Evolutionary conservation across 2,797 vertebrate species (phyloP).

Genomic region (Notolepis coatsorum): DNA sequence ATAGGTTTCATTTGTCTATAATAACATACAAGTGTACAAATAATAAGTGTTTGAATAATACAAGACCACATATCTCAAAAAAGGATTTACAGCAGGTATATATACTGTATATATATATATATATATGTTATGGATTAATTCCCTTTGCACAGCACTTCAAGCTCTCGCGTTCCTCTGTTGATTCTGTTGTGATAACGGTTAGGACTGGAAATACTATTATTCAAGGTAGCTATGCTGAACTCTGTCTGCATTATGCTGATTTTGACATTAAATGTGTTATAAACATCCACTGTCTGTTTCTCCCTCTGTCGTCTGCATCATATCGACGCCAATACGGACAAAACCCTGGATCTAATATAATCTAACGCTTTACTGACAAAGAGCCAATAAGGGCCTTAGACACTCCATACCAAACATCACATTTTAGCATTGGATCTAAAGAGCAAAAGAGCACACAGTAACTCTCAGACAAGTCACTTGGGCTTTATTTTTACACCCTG

Average conservation of each 20-base stretch:
- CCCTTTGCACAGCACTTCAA: constrained; percentile 43
- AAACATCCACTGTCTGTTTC: constrained; percentile 30
- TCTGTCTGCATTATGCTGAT: constrained; percentile 47
- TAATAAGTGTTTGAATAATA: no score
- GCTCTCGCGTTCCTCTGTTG: no score
- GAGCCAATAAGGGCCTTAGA: constrained; percentile 60
- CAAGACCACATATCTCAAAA: constrained; percentile 9
- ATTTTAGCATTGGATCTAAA: constrained; percentile 32
- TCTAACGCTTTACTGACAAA: constrained; percentile 52
- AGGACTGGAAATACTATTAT: constrained; percentile 28
- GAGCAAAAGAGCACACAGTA: constrained; percentile 22
- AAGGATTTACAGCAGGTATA: constrained; percentile 12
- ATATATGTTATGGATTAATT: no score
- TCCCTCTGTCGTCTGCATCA: constrained; percentile 42
- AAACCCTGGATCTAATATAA: constrained; percentile 52
- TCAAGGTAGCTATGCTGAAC: constrained; percentile 20
- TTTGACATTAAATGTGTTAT: constrained; percentile 62
- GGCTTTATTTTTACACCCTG: constrained; percentile 28
- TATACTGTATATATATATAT: no score
- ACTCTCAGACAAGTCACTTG: constrained; percentile 24
- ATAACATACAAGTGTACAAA: no score
- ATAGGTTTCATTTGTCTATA: constrained; percentile 2
- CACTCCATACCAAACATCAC: constrained; percentile 45
- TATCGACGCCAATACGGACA: constrained; percentile 42
- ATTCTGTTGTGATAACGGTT: constrained; percentile 25